Conservation (phyloP, 2,113 vertebrate genomes). For the Sander vitreus region DNA sequence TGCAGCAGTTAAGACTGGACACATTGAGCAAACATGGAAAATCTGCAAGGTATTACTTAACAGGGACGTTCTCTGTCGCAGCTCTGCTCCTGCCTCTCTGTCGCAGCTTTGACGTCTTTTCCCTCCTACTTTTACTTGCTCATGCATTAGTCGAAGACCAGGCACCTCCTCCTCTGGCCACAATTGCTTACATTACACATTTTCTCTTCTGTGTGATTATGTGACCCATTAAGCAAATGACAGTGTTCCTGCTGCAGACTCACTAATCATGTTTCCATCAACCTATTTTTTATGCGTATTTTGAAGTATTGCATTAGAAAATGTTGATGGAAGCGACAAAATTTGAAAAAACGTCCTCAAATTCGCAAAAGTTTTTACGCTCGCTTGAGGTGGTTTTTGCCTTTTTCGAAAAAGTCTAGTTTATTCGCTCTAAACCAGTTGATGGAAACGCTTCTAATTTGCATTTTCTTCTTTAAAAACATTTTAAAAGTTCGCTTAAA, state of each 20-base stretch:
- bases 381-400: too few relatives aligned
- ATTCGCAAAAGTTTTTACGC: too few relatives aligned
- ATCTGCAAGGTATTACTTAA: constrained; percentile 43
- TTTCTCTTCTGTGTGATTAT: constrained; percentile 25
- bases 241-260: constrained; percentile 1
- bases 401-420: too few relatives aligned
- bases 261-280: background rate
- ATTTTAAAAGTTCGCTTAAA: too few relatives aligned
- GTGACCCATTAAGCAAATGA: constrained; percentile 32
- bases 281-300: too few relatives aligned
- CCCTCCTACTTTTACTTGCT: constrained; percentile 53
- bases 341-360: too few relatives aligned
- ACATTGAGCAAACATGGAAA: constrained; percentile 45
- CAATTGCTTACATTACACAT: constrained; percentile 20
- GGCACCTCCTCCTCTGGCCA: constrained; percentile 22
- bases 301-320: too few relatives aligned
- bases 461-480: too few relatives aligned
- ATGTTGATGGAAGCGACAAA: too few relatives aligned
- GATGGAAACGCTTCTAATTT: too few relatives aligned
- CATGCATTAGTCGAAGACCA: constrained; percentile 39
- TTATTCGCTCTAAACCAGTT: too few relatives aligned
- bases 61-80: constrained; percentile 14
- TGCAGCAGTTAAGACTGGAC: background rate
- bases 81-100: background rate
- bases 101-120: constrained; percentile 34